Conservation (phyloP, 2,888 invertebrate species). For the Drosophila paucipuncta region DNA sequence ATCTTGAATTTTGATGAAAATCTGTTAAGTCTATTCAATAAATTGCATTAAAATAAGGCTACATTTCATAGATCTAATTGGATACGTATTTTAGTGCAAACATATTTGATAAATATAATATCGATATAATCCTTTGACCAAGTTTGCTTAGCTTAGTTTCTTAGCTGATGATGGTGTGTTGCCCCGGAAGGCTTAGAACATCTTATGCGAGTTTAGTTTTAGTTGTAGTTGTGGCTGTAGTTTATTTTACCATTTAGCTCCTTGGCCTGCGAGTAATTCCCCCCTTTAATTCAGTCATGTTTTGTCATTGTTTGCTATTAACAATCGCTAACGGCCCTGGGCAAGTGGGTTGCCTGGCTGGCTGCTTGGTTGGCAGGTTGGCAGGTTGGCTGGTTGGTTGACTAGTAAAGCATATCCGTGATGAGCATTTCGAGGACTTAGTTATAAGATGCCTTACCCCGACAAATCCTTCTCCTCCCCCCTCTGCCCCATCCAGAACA, state of each 20-base stretch:
- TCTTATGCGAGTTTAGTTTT: background rate
- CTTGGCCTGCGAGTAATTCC: slow-evolving; percentile 50
- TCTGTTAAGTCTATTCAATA: background rate
- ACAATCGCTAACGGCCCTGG: slow-evolving; percentile 28
- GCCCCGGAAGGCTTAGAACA: slow-evolving; percentile 4
- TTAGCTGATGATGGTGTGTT: slow-evolving; percentile 3
- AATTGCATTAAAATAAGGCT: background rate
- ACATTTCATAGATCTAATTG: background rate
- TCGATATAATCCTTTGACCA: background rate
- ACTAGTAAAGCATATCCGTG: slow-evolving; percentile 51
- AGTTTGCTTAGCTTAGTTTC: slow-evolving; percentile 1
- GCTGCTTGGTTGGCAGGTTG: background rate
- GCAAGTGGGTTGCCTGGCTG: slow-evolving; percentile 3
- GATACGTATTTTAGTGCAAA: background rate
- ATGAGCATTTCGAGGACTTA: slow-evolving; percentile 68
- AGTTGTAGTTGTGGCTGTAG: slow-evolving; percentile 8
- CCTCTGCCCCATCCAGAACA: slow-evolving; percentile 6
- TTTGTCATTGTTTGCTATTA: slow-evolving; percentile 63
- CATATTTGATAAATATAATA: background rate
- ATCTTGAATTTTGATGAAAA: background rate
- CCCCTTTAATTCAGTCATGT: slow-evolving; percentile 62
- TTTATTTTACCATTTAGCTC: slow-evolving; percentile 14
- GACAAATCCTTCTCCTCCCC: background rate
- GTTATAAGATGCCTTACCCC: slow-evolving; percentile 52
- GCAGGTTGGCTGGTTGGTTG: background rate